Evolutionary conservation across 2,113 vertebrate species (phyloP).

Genomic region (Sinocyclocheilus anshuiensis): DNA sequence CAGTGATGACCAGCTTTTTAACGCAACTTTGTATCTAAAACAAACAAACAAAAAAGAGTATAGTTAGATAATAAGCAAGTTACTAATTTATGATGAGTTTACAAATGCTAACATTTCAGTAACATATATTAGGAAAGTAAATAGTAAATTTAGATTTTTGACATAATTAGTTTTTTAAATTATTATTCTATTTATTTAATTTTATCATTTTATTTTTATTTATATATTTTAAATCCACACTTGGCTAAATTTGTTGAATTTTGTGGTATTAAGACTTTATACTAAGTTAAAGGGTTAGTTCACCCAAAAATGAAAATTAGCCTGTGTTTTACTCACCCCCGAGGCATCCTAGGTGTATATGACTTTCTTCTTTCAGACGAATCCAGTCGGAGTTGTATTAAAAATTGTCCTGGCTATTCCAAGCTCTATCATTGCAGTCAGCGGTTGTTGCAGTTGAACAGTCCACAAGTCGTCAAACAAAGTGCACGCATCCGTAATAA

Average conservation of each 20-base stretch:
- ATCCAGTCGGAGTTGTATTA: too few relatives aligned
- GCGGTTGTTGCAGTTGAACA: too few relatives aligned
- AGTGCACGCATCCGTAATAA: too few relatives aligned
- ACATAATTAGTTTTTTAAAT: background rate
- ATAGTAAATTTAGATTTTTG: background rate
- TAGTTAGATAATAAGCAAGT: background rate
- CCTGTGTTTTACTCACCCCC: too few relatives aligned
- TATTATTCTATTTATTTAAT: background rate
- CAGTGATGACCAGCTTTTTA: background rate
- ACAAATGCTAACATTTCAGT: background rate
- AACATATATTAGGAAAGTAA: background rate
- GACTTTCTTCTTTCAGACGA: too few relatives aligned
- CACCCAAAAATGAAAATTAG: too few relatives aligned
- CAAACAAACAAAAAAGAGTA: too few relatives aligned
- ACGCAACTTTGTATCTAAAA: conserved; percentile 8
- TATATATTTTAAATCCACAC: background rate
- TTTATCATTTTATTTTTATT: too few relatives aligned
- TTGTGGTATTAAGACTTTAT: background rate
- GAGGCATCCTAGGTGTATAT: too few relatives aligned
- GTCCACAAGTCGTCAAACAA: too few relatives aligned
- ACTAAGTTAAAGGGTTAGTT: background rate
- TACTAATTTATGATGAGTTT: background rate
- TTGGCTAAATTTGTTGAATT: background rate
- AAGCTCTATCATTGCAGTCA: too few relatives aligned
- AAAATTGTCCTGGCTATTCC: too few relatives aligned